Evolutionary conservation across 2,113 vertebrate genomes (phyloP).

Genomic region (Lamprotornis superbus): DNA sequence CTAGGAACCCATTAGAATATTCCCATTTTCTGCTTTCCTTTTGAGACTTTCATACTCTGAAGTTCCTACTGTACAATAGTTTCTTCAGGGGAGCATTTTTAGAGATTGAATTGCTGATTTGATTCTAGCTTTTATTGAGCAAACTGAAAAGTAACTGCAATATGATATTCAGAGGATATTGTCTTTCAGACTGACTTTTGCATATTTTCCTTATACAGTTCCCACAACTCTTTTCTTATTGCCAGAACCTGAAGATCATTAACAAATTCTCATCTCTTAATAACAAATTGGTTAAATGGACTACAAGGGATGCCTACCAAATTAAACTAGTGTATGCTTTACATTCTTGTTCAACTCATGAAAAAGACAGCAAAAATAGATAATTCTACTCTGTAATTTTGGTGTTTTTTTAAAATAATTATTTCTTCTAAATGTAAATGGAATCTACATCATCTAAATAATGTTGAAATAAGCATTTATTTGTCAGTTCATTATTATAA

Average conservation of each 20-base stretch:
- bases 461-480: neutral
- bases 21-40: neutral
- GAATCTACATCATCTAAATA: neutral
- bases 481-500: neutral
- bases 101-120: neutral
- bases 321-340: neutral
- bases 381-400: neutral
- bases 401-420: neutral
- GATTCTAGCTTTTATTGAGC: neutral
- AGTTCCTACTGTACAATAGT: neutral
- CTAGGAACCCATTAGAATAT: neutral
- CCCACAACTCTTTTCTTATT: neutral
- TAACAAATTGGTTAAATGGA: neutral
- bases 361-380: neutral
- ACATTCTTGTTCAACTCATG: neutral
- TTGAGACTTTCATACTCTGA: neutral
- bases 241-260: neutral
- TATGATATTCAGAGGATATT: neutral
- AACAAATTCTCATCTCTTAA: neutral
- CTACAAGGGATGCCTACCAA: neutral
- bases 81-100: neutral
- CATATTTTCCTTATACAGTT: neutral
- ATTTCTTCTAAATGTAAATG: neutral
- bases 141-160: neutral
- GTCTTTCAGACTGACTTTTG: neutral